These are phyloP conservation scores for Stratiolaelaps scimitus DNA, from an alignment of 1,140 invertebrate species.

Conservation along the genomic window DNA sequence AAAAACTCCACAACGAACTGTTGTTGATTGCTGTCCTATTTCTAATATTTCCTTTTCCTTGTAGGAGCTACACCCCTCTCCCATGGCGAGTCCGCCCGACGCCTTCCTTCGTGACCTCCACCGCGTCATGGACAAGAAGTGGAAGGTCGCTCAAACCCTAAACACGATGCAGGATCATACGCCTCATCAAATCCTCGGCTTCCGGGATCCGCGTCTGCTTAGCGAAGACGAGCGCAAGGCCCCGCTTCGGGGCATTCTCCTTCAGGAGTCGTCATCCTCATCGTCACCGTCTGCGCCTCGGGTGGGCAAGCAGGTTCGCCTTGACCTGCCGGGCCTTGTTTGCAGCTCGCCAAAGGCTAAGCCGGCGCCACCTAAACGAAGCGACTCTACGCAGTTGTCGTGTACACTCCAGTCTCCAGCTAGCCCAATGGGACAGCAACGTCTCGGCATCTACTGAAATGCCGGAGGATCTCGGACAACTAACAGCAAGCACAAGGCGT, in stretches of 20 bases:
- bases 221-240: slow-evolving; percentile 27
- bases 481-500: too few species aligned
- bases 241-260: slow-evolving; percentile 48
- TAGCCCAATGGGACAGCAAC: slow-evolving; percentile 16
- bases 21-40: too few species aligned
- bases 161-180: slow-evolving; percentile 66
- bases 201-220: slow-evolving; percentile 45
- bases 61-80: not conserved
- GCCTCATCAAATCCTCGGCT: slow-evolving; percentile 76
- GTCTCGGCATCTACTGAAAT: slow-evolving; percentile 17
- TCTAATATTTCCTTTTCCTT: not conserved
- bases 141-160: slow-evolving; percentile 75
- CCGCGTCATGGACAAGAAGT: slow-evolving; percentile 80
- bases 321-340: slow-evolving; percentile 19
- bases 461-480: too few species aligned
- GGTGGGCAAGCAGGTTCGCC: slow-evolving; percentile 36
- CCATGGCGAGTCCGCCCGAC: slow-evolving; percentile 54
- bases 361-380: slow-evolving; percentile 61
- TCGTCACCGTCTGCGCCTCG: slow-evolving; percentile 52
- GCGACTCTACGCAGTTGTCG: slow-evolving; percentile 59
- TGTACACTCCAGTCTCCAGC: slow-evolving; percentile 25
- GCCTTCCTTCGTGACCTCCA: slow-evolving; percentile 75
- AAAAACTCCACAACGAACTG: too few species aligned
- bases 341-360: slow-evolving; percentile 44
- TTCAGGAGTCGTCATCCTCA: slow-evolving; percentile 39